phyloP scores from a whole-genome alignment of 2,797 vertebrate species.

The Crenichthys baileyi region DNA sequence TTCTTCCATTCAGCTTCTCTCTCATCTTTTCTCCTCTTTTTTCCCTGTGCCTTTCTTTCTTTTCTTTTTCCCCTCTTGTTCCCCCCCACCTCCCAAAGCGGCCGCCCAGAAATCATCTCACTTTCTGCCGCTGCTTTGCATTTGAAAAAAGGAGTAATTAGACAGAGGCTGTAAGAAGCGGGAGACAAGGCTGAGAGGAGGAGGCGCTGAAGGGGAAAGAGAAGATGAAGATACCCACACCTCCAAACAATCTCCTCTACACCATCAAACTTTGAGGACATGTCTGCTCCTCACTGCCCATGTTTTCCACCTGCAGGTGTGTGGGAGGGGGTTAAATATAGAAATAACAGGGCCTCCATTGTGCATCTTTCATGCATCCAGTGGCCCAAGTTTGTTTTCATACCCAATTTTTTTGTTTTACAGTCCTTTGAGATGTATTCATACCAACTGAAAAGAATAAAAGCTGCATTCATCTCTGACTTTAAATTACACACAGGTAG shows the following conservation, averaged over 20 bases:
- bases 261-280: slow-evolving; percentile 40
- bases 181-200: slow-evolving; percentile 24
- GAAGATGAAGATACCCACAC: slow-evolving; percentile 23
- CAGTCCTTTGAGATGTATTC: too few species aligned
- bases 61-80: slow-evolving; percentile 28
- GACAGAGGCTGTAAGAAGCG: slow-evolving; percentile 65
- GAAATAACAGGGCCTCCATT: too few species aligned
- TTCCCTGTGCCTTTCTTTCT: slow-evolving; percentile 63
- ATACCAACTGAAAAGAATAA: too few species aligned
- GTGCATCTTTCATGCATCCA: too few species aligned
- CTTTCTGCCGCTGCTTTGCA: slow-evolving; percentile 83
- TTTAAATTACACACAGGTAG: too few species aligned
- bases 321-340: background rate
- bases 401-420: too few species aligned
- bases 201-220: slow-evolving; percentile 46
- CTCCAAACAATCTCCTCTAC: background rate
- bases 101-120: slow-evolving; percentile 84
- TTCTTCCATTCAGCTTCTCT: slow-evolving; percentile 67
- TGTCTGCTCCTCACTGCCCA: slow-evolving; percentile 20
- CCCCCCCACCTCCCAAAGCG: slow-evolving; percentile 56
- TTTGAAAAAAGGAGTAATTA: slow-evolving; percentile 86
- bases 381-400: too few species aligned
- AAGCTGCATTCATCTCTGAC: too few species aligned
- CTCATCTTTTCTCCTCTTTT: slow-evolving; percentile 65
- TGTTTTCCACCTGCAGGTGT: slow-evolving; percentile 19